Evolutionary conservation across 2,797 vertebrate species (phyloP).

Genomic region (Diceros bicornis): DNA sequence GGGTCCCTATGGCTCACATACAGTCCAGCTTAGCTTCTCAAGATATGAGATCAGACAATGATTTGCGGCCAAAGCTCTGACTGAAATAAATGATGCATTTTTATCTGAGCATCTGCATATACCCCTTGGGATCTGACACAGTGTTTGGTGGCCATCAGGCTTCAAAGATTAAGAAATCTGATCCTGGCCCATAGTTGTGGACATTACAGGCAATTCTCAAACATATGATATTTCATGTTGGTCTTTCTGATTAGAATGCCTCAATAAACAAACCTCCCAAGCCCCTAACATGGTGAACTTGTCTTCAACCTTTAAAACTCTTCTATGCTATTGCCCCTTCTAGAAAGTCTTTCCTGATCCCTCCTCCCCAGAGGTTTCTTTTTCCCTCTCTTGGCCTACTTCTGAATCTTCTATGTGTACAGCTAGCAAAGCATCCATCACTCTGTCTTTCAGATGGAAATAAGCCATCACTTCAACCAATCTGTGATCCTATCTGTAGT

Average conservation of each 20-base stretch:
- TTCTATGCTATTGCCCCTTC: not conserved
- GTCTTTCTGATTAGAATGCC: not conserved
- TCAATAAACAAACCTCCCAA: not conserved
- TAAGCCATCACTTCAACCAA: not conserved
- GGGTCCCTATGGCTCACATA: not conserved
- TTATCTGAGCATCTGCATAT: not conserved
- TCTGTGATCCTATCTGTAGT: not conserved
- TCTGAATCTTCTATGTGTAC: not conserved
- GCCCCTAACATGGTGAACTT: not conserved
- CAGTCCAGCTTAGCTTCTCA: not conserved
- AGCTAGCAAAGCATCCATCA: not conserved
- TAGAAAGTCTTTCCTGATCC: not conserved
- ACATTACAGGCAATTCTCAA: not conserved
- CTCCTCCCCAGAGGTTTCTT: not conserved
- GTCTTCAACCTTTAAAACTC: not conserved
- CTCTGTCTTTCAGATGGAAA: not conserved
- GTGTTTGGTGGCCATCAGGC: not conserved
- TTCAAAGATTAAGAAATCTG: slow-evolving; percentile 42
- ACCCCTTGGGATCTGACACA: not conserved
- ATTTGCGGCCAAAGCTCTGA: not conserved
- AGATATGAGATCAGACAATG: not conserved
- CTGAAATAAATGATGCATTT: not conserved
- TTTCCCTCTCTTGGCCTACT: not conserved
- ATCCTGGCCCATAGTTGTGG: not conserved
- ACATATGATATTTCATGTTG: not conserved